A percentile compares a stretch with the other conserved stretches of the same genome.
These are phyloP conservation scores for Pelecanus crispus DNA, from an alignment of 2,113 vertebrate species.

Conservation along the genomic window DNA sequence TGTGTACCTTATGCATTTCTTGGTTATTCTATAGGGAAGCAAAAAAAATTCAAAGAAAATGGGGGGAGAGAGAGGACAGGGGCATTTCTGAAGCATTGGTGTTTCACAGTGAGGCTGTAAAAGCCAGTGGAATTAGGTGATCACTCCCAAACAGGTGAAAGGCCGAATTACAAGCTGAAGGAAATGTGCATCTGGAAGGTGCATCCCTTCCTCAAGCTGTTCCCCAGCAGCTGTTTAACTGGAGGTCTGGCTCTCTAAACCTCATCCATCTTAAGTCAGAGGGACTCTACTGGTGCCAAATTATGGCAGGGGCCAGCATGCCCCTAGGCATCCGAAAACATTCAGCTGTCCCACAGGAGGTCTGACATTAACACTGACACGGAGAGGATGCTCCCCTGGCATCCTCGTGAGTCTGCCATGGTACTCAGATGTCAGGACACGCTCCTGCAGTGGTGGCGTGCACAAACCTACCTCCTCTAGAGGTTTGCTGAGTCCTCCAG, in stretches of 20 bases:
- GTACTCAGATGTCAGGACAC: not conserved
- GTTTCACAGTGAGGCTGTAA: not conserved
- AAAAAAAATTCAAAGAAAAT: not conserved
- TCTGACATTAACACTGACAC: not conserved
- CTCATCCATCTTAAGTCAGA: not conserved
- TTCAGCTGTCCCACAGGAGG: not conserved
- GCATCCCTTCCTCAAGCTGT: not conserved
- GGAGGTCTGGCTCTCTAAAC: not conserved
- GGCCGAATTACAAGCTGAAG: not conserved
- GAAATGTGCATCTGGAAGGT: not conserved
- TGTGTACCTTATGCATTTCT: not conserved
- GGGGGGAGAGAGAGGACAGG: not conserved
- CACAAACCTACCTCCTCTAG: not conserved
- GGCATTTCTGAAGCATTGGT: not conserved
- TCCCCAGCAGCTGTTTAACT: not conserved
- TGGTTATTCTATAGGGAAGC: not conserved
- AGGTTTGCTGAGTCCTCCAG: not conserved
- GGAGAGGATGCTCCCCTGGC: not conserved
- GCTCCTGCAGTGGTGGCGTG: not conserved
- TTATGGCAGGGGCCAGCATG: not conserved
- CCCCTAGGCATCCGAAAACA: not conserved
- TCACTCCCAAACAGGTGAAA: not conserved
- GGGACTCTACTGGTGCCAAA: not conserved
- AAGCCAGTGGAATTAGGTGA: not conserved
- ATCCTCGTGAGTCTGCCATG: not conserved